Evolutionary conservation across 2,888 invertebrate species (phyloP), one percentile per base, ranked within the genome.

Genomic region (Timema podura): DNA sequence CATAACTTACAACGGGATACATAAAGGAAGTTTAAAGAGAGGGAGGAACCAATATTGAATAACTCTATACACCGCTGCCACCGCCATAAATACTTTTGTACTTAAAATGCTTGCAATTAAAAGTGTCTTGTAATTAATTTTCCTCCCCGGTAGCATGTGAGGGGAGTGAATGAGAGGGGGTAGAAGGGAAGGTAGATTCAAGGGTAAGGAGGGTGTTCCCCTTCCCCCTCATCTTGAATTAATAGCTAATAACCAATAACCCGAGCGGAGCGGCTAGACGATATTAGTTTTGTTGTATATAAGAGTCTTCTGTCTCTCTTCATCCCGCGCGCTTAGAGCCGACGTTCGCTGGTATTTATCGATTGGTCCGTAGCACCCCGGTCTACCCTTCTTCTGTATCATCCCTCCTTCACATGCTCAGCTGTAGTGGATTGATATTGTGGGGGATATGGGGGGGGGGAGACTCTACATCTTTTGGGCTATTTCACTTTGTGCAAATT

Each of bases 231-330:
- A 64, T 15, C 49, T 68, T 64, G 68, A 64, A 68, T 68, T 68
- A 68, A 64, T 64, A 68, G 68, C 51, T 68, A 68, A 68, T 68
- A 68, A 68, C 49, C 68, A 68, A 68, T 68, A 68, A 64, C 64
- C 49, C 49, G 44, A 44, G 30, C 45, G 68, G 61, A 49, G 44
- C 9, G 65, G 49, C 48, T 30, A 44, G 48, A 48, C 68, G 64
- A 68, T 68, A 68, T 68, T 68, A 65, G 68, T 68, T 68, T 49
- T 61, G 61, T n/a, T 68, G 68, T 68, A 49, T 68, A 16, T 47
- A 15, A 15, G 11, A 11, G 51, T 51, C 2, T 30, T 30, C 30
- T 30, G 30, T 30, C 30, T 30, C 30, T 30, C 30, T 30, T 30
- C 30, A 30, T 30, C 51, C 11, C 51, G 1, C 44, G 61, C 61